These are phyloP conservation scores for Drosophila insularis DNA, from an alignment of 1,140 invertebrate genomes.

Conservation along the genomic window DNA sequence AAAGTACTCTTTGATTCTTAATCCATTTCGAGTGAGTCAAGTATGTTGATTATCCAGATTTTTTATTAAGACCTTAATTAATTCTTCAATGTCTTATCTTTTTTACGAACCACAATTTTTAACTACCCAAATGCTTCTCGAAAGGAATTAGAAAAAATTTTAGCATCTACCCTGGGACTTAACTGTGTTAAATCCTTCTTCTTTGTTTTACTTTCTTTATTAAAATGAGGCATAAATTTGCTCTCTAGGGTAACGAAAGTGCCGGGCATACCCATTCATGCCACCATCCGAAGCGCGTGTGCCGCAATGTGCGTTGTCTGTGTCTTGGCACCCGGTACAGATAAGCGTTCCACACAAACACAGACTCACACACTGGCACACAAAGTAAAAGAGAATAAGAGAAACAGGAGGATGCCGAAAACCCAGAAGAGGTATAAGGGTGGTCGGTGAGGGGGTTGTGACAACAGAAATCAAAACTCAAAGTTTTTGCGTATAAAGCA, in stretches of 20 bases:
- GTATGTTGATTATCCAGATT: too few species aligned
- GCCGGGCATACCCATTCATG: conserved; percentile 20
- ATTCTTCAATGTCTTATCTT: too few species aligned
- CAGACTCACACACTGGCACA: conserved; percentile 13
- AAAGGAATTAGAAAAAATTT: too few species aligned
- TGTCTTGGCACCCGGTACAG: conserved; percentile 45
- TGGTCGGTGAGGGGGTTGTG: conserved; percentile 7
- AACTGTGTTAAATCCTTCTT: too few species aligned
- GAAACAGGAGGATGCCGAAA: neutral
- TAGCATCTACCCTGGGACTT: too few species aligned
- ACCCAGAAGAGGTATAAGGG: neutral
- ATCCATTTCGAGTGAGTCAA: too few species aligned
- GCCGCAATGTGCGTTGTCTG: conserved; percentile 33
- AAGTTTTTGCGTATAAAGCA: conserved; percentile 57
- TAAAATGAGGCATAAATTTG: neutral
- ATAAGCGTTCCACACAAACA: conserved; percentile 37
- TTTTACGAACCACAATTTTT: too few species aligned
- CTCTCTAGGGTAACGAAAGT: neutral
- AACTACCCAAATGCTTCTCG: too few species aligned
- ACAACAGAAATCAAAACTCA: conserved; percentile 63
- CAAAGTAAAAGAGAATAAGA: neutral
- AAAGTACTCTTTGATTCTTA: too few species aligned
- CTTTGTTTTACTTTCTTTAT: too few species aligned
- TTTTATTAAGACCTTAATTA: too few species aligned
- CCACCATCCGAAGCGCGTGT: conserved; percentile 11